Base-by-base conservation (phyloP, 2,797 vertebrate genomes). In the Limnodromus scolopaceus region DNA sequence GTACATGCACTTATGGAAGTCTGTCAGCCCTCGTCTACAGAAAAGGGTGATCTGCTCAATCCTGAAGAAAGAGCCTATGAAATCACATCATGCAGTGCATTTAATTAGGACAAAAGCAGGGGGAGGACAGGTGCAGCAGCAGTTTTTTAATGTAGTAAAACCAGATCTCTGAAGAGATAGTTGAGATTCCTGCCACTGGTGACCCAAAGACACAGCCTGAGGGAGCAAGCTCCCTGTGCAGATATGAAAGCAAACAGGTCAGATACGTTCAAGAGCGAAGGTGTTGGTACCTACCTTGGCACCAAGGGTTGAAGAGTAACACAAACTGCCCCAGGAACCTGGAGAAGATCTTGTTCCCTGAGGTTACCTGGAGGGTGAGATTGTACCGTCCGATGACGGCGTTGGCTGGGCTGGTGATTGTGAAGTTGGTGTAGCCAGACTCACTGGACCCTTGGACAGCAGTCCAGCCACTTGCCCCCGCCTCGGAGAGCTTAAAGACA, bases 261-360 rank as follows among this genome's bases (percentile, higher is more conserved):
- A 4, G 36, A 14, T 86, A 75, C 11, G 4, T 3, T 13, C 6
- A 32, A 6, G 93, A 77, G 55, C 19, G n/a, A 74, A 45, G 32
- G 16, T 15, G 4, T 3, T 32, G 49, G 32, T 80, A 91, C 97
- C 39, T 96, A 98, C 98, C 98, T 96, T 96, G 70, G 60, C 96
- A 93, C 98, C 98, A 98, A 1, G 98, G 98, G 54, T 98, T 98
- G 85, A 98, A 98, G 78, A 98, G 98, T 55, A 98, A 32, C 28
- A 97, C 83, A 75, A 98, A 98, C 19, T 93, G 96, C 15, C 98
- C 98, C 58, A 98, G 96, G 58, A 91, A 96, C 55, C 78, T 51
- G 90, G 92, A 77, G 27, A 30, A 43, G 43, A 68, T 64, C 15
- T 81, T 94, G 86, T 90, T 84, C 34, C 81, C 86, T 0, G 93